Evolutionary conservation across 2,797 vertebrate species (phyloP).

Genomic region (Pelochelys cantorii): DNA sequence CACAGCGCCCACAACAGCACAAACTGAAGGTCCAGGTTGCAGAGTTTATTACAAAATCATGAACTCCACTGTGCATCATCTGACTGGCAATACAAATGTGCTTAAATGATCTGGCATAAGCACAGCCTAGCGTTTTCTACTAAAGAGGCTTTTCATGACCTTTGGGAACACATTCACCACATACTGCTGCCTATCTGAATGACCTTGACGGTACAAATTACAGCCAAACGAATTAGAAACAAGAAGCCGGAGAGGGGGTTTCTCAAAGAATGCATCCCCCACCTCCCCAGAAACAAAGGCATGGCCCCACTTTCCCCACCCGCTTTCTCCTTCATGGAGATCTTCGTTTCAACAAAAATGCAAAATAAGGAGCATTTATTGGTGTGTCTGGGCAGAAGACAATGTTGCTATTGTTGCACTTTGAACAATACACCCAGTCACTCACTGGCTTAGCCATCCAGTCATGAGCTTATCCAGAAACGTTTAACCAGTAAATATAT

Average conservation of each 20-base stretch:
- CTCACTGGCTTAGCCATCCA: slow-evolving; percentile 48
- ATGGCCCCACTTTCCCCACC: background rate
- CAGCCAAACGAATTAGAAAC: slow-evolving; percentile 57
- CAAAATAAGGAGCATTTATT: slow-evolving; percentile 56
- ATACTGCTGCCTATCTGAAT: slow-evolving; percentile 64
- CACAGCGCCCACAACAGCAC: background rate
- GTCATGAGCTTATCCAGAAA: slow-evolving; percentile 30
- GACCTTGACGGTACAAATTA: slow-evolving; percentile 72
- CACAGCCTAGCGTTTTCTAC: slow-evolving; percentile 44
- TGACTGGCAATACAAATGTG: slow-evolving; percentile 64
- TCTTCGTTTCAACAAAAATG: slow-evolving; percentile 66
- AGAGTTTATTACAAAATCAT: slow-evolving; percentile 50
- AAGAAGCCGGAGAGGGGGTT: slow-evolving; percentile 17
- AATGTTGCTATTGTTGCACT: slow-evolving; percentile 51
- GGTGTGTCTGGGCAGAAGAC: slow-evolving; percentile 58
- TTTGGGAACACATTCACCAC: slow-evolving; percentile 62
- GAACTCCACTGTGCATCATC: slow-evolving; percentile 33
- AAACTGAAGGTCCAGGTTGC: slow-evolving; percentile 21
- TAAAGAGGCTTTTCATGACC: slow-evolving; percentile 75
- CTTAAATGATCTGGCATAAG: slow-evolving; percentile 68
- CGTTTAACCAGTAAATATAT: background rate
- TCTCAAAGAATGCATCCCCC: slow-evolving; percentile 23
- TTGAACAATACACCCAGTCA: slow-evolving; percentile 57
- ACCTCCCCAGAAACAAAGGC: slow-evolving; percentile 56
- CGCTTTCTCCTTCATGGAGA: slow-evolving; percentile 35